These are phyloP conservation scores for Agrotis segetum DNA, from an alignment of 2,888 invertebrate species.

Conservation along the genomic window DNA sequence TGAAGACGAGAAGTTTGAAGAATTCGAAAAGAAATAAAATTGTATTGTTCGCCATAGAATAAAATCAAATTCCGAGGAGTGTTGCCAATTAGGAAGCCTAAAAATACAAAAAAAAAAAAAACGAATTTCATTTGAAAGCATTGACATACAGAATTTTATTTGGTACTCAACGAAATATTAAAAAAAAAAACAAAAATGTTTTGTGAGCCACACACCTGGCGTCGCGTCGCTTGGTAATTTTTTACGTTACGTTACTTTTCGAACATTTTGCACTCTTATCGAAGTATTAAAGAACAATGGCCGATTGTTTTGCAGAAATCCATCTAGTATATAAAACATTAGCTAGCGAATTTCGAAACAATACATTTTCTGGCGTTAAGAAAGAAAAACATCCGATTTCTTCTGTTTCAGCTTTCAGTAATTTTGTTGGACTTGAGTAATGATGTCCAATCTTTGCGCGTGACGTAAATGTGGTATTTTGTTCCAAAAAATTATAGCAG, in stretches of 20 bases:
- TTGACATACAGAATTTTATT: conserved; percentile 27
- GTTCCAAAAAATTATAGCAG: conserved; percentile 8
- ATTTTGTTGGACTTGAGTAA: conserved; percentile 54
- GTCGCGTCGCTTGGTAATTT: conserved; percentile 39
- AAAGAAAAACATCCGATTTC: conserved; percentile 69
- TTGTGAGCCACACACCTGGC: conserved; percentile 51
- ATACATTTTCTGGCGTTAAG: conserved; percentile 64
- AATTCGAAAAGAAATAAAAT: conserved; percentile 36
- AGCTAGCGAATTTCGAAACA: conserved; percentile 65
- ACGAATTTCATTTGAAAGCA: conserved; percentile 30
- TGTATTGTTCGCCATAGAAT: conserved; percentile 34
- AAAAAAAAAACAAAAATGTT: conserved; percentile 27
- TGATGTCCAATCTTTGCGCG: conserved; percentile 47
- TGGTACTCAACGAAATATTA: conserved; percentile 23
- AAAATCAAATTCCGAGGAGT: conserved; percentile 26
- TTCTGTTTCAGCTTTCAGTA: conserved; percentile 66
- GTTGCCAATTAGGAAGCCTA: conserved; percentile 27
- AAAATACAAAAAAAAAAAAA: conserved; percentile 26
- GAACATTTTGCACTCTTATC: conserved; percentile 74
- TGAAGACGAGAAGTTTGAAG: background rate
- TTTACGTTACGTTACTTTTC: conserved; percentile 52
- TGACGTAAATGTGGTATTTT: conserved; percentile 52
- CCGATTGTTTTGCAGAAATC: conserved; percentile 79
- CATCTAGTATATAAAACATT: conserved; percentile 83
- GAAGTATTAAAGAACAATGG: conserved; percentile 77